Base-by-base conservation (phyloP, 2,797 vertebrate genomes). In the Argyrosomus regius region DNA sequence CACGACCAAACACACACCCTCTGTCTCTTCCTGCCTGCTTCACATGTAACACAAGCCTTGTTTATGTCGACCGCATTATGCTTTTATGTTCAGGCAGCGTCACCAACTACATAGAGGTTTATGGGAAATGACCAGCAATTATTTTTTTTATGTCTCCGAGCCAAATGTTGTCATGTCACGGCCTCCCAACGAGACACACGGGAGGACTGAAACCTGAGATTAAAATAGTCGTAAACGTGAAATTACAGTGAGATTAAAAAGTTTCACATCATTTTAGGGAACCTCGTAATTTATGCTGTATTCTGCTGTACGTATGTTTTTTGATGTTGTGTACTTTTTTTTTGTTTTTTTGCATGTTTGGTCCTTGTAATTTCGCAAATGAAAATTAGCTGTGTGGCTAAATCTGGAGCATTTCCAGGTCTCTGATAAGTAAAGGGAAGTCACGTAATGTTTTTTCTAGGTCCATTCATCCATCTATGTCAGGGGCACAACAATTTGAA, bases 41-140 rank as follows among this genome's bases (percentile, higher is more conserved):
- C 66, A 80, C 68, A 59, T 78, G 46, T 24, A 26, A 82, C 31
- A 75, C 54, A 49, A 49, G 59, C 65, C 75, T 64, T 52, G 63
- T 81, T 88, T 86, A 63, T 22, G 71, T 67, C 41, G 7, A 85
- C 87, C 79, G 46, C 82, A 80, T n/a, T 39, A 11, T 11, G 64
- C 77, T 86, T 82, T 85, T 10, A 67, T 68, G 52, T 77, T 80
- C 72, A 60, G 53, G 14, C 61, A n/a, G 72, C 18, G 31, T 84
- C 78, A 56, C 75, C 10, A 17, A 45, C 68, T 24, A 35, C 43
- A 24, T 3, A 16, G 35, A 24, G 54, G 54, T 64, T 70, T 57
- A 76, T 28, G 31, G 75, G 67, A 77, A 80, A 52, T 85, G 75
- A 83, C 74, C 82, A n/a, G 64, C 65, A 87, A 84, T 83, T 83